Percentiles rank a stretch among this genome's conserved stretches.
Conservation (phyloP, 2,888 invertebrate genomes). For the Diploptera punctata region DNA sequence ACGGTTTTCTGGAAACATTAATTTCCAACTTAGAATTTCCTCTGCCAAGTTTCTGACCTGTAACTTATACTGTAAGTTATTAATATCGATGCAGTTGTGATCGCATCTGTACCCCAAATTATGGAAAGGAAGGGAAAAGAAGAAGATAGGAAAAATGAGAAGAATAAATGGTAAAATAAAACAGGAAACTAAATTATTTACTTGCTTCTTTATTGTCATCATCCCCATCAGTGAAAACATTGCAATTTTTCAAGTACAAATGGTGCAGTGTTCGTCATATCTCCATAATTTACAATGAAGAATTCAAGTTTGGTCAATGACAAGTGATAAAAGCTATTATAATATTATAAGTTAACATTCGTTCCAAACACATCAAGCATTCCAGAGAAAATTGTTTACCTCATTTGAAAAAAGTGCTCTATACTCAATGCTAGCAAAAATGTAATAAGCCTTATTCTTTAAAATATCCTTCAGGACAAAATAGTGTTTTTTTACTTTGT, state of each 20-base stretch:
- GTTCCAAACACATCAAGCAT: background rate
- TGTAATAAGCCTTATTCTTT: background rate
- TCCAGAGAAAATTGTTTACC: background rate
- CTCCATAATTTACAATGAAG: background rate
- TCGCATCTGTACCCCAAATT: too few relatives aligned
- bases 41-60: too few relatives aligned
- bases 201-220: conserved; percentile 37
- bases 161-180: too few relatives aligned
- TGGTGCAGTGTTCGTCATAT: conserved; percentile 24
- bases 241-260: conserved; percentile 31
- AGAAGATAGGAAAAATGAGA: too few relatives aligned
- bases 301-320: conserved; percentile 30
- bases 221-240: conserved; percentile 36
- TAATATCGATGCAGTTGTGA: too few relatives aligned
- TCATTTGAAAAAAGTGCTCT: background rate
- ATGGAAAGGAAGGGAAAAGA: too few relatives aligned
- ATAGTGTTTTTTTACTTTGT: conserved; percentile 28
- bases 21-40: too few relatives aligned
- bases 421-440: conserved; percentile 26
- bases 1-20: too few relatives aligned
- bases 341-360: conserved; percentile 24
- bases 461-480: conserved; percentile 22
- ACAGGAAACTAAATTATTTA: too few relatives aligned
- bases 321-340: conserved; percentile 25
- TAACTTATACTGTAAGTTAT: too few relatives aligned